phyloP scores from a whole-genome alignment of 2,888 invertebrate species.

The Tenodera sinensis region DNA sequence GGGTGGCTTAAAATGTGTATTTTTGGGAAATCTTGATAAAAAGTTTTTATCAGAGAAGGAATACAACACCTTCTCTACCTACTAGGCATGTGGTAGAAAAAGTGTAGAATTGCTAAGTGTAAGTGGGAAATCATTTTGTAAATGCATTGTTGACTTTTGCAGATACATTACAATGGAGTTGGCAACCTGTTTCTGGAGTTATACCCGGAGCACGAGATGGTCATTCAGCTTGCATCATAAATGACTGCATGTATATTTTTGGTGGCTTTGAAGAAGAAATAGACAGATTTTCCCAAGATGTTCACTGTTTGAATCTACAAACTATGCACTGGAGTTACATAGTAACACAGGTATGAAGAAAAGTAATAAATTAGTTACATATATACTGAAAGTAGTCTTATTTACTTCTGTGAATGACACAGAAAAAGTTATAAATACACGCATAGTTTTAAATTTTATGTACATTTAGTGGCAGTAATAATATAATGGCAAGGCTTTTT shows the following conservation, averaged over 20 bases:
- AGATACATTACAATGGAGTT: slow-evolving; percentile 63
- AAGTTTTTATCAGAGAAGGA: too few species aligned
- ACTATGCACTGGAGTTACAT: slow-evolving; percentile 69
- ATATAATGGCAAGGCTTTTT: too few species aligned
- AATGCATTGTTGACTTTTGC: slow-evolving; percentile 15
- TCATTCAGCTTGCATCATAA: slow-evolving; percentile 81
- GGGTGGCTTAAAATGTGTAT: too few species aligned
- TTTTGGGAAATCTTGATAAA: too few species aligned
- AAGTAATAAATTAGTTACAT: not conserved
- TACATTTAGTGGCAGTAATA: too few species aligned
- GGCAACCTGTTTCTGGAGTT: slow-evolving; percentile 61
- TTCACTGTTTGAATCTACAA: slow-evolving; percentile 69
- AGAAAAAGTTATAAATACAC: too few species aligned
- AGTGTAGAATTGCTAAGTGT: not conserved
- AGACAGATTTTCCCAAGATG: slow-evolving; percentile 74
- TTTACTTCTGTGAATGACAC: too few species aligned
- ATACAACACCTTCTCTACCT: too few species aligned
- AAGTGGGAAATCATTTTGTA: not conserved
- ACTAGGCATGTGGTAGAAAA: too few species aligned
- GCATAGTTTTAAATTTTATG: too few species aligned
- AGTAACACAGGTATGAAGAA: slow-evolving; percentile 45
- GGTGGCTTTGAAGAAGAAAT: slow-evolving; percentile 87
- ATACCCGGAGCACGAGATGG: slow-evolving; percentile 85
- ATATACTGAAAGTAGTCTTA: too few species aligned
- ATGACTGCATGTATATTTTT: slow-evolving; percentile 80